A percentile compares a stretch with the other conserved stretches of the same genome.
phyloP scores from a whole-genome alignment of 2,113 vertebrate genomes.

The Pluvianellus socialis region DNA sequence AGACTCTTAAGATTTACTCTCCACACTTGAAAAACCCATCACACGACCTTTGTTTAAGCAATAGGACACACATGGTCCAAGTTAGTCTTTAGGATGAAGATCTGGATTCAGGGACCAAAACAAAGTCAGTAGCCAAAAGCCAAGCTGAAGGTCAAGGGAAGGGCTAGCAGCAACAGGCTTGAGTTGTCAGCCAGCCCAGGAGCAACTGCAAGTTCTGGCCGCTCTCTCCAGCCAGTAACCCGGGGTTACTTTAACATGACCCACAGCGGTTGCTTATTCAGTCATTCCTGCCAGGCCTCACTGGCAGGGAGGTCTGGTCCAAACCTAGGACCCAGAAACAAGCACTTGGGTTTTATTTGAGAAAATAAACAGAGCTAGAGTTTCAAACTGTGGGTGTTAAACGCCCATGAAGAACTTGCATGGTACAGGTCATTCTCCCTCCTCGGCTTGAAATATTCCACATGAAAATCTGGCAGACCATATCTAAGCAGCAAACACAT shows the following conservation, averaged over 20 bases:
- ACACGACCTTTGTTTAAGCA: not conserved
- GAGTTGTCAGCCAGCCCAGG: conserved; percentile 27
- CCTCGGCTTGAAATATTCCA: conserved; percentile 32
- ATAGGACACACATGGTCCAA: not conserved
- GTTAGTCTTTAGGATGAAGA: not conserved
- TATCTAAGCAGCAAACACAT: conserved; percentile 48
- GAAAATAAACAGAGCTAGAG: conserved; percentile 50
- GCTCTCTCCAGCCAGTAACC: not conserved
- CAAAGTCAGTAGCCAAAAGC: conserved; percentile 18
- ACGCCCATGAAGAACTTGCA: conserved; percentile 12
- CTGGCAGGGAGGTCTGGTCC: conserved; percentile 58
- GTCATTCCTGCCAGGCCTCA: conserved; percentile 47
- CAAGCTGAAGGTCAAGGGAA: conserved; percentile 22
- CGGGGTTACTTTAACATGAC: not conserved
- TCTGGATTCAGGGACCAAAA: conserved; percentile 13
- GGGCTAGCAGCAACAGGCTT: conserved; percentile 2
- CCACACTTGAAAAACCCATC: not conserved
- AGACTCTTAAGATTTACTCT: not conserved
- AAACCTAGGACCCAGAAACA: conserved; percentile 54
- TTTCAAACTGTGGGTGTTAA: conserved; percentile 61
- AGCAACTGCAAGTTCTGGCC: conserved; percentile 35
- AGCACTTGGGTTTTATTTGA: conserved; percentile 30
- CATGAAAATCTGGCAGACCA: conserved; percentile 46
- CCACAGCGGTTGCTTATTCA: conserved; percentile 37
- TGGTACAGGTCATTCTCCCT: conserved; percentile 25